Evolutionary conservation across 2,797 vertebrate genomes (phyloP), one percentile per base, ranked within the genome.

Genomic region (Hyperoplus immaculatus): DNA sequence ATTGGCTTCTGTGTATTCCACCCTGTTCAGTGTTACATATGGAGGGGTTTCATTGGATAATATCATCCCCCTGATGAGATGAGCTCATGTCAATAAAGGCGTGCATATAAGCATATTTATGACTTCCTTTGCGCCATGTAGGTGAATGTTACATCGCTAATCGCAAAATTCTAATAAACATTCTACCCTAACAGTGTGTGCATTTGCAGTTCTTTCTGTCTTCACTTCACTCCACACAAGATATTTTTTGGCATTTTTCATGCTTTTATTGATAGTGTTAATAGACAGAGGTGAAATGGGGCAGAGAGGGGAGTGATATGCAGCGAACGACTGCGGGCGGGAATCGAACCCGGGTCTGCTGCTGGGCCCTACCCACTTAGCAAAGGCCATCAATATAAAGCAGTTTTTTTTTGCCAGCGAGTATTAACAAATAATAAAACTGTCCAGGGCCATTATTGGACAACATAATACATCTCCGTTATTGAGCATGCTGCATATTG

Each of bases 121-220:
- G 88, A 93, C 86, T 93, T 93, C 80, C 76, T 93, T 94, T 91
- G 88, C 87, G 83, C 88, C 93, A 92, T 92, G 91, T 93, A 94
- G 90, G 83, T 92, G 93, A 93, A 93, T 92, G 93, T 92, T 88
- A 87, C 92, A 94, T 94, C 63, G 88, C 91, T 93, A 91, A 94
- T 82, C 54, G 86, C 85, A 82, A 92, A 3, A 90, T 93, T 95
- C 89, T 92, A 95, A 95, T 95, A 95, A 95, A 95, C 92, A 88
- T 92, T 82, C 66, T 90, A 91, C 87, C 93, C 89, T 82, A 60
- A 76, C 0, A 8, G 1, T 72, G 64, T 61, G 43, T 49, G 18
- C 18, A 6, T 62, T 18, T 74, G 13, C 29, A 29, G 45, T 65
- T 76, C 36, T 47, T 55, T 62, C 36, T 57, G 8, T 72, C n/a